Base-by-base conservation (phyloP, 1,140 invertebrate genomes). In the Megalonaias nervosa region DNA sequence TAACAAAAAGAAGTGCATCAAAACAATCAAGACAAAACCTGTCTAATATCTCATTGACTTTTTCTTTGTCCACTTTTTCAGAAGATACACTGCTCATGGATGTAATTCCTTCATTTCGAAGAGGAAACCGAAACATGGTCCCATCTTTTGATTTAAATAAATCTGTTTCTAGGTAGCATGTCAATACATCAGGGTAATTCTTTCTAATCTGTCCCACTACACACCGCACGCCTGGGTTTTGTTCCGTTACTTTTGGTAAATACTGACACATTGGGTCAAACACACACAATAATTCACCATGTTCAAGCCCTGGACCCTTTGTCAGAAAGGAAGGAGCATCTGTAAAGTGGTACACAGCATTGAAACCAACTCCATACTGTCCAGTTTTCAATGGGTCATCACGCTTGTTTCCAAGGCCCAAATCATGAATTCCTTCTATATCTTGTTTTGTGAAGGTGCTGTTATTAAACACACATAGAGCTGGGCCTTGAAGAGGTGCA, bases 311-410 rank as follows among this genome's bases (percentile, higher is more conserved):
- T 17, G 77, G 82, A 75, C 74, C 80, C 19, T 75, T 67, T 60
- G 83, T 88, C 59, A 86, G 67, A 73, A 89, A 88, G 9, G 86
- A 85, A 2, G 88, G 88, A 16, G 74, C 81, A 73, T 88, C 87
- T 12, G 88, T 89, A 17, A 89, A 72, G 79, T 88, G 87, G 71
- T 87, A 89, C 15, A 89, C 88, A 64, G 82, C 86, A 77, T 89
- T 89, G 75, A 89, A 89, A 15, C 88, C 88, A 68, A 89, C 80
- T 23, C 87, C 87, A 81, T 82, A 88, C 61, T 86, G 82, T 38
- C 87, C 87, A 15, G 82, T 88, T 73, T 87, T 86, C 16, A 79
- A 58, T 56, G 79, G 67, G 60, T 86, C 82, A 21, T 75, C 66
- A 48, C 23, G 21, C 72, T 88, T 88, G 65, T 82, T 86, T 21